Base-by-base conservation (phyloP, 1,140 invertebrate species). In the Eupeodes corollae region DNA sequence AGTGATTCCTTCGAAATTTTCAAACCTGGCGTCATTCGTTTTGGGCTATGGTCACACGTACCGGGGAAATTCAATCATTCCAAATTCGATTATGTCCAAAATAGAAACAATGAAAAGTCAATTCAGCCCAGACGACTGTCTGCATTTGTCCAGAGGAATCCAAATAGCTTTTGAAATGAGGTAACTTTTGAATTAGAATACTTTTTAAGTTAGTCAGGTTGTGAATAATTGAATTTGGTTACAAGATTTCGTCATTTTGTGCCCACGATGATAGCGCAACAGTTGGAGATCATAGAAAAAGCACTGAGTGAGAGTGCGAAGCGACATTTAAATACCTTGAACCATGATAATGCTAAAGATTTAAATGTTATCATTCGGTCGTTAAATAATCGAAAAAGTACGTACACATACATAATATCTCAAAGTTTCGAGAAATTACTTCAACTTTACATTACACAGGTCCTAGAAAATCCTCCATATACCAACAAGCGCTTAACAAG, bases 21-120 rank as follows among this genome's bases (percentile, higher is more conserved):
- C 64, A 5, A 57, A 57, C 13, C 45, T 69, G 49, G 59, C 70
- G 12, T 46, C 67, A 5, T 77, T 77, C 58, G 57, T 72, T 2
- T 47, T 78, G 8, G 61, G 68, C n/a, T 75, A 72, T 54, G 63
- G 69, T 6, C 62, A 65, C 16, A 63, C 59, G 1, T 54, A 51
- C 0, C 59, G 59, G 32, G 52, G 63, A 32, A 56, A 53, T 48
- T 53, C 60, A 40, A 57, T 62, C 34, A 56, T 70, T 41, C 64
- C 64, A 9, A 59, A 68, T 35, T 14, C 57, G 12, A 45, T 71
- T 34, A 47, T 67, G 0, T 49, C 56, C 15, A 67, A 59, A 43
- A 58, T 73, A 26, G 50, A 59, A 15, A 46, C 58, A 8, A 66
- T 63, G 62, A 49, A 49, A 5, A 47, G 52, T 2, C 69, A 72